A percentile compares a stretch with the other conserved stretches of the same genome.
These are phyloP conservation scores for Scaptodrosophila latifasciaeformis DNA, from an alignment of 2,888 invertebrate genomes.

Conservation along the genomic window DNA sequence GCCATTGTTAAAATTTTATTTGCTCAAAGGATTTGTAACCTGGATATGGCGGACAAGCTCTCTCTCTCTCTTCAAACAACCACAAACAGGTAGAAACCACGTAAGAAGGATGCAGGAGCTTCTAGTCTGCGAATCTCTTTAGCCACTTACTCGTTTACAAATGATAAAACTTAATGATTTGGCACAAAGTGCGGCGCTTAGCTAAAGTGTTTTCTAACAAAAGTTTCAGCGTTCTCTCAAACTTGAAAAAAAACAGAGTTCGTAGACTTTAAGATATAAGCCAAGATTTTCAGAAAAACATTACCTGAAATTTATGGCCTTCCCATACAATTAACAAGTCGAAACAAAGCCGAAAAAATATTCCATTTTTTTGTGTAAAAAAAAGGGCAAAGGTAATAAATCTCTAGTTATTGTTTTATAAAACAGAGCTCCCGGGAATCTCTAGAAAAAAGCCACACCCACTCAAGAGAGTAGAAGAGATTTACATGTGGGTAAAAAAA, in stretches of 20 bases:
- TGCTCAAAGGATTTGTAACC: slow-evolving; percentile 34
- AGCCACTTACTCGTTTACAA: slow-evolving; percentile 1
- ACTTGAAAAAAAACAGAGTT: no score
- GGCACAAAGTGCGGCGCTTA: not conserved
- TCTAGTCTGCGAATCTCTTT: not conserved
- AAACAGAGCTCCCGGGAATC: slow-evolving; percentile 27
- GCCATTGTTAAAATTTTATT: slow-evolving; percentile 43
- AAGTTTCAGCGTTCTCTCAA: not conserved
- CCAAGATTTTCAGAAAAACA: no score
- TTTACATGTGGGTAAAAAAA: no score
- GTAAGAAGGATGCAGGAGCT: not conserved
- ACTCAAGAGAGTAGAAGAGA: no score
- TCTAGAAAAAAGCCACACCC: not conserved
- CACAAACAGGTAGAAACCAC: slow-evolving; percentile 5
- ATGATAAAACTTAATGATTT: slow-evolving; percentile 13
- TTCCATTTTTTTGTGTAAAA: no score
- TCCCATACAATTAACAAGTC: no score
- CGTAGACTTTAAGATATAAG: no score
- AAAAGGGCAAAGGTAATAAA: slow-evolving; percentile 37
- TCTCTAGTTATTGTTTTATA: slow-evolving; percentile 55
- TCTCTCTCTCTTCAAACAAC: no score
- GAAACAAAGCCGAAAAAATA: not conserved
- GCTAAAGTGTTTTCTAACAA: not conserved
- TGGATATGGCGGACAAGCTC: slow-evolving; percentile 6
- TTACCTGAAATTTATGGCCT: not conserved